Conservation (phyloP, 2,797 vertebrate genomes). For the Momotus momota region DNA sequence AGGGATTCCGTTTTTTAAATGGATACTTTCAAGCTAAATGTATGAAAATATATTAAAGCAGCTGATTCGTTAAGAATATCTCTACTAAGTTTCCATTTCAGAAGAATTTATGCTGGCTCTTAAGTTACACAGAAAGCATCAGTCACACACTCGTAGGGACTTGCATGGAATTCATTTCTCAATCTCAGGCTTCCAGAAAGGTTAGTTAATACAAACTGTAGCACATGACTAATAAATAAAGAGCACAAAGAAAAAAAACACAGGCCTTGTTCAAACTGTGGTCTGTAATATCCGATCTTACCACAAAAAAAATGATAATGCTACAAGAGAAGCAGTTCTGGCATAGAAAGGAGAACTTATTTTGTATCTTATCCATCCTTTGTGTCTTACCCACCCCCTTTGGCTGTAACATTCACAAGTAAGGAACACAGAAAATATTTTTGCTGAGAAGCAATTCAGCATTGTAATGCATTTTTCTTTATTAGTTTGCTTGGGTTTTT, state of each 20-base stretch:
- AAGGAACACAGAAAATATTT: constrained; percentile 5
- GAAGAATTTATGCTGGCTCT: background rate
- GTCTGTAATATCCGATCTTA: background rate
- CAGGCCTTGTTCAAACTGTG: background rate
- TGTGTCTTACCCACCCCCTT: background rate
- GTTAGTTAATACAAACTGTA: background rate
- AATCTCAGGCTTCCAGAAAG: background rate
- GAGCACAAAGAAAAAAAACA: background rate
- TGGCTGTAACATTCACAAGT: constrained; percentile 20
- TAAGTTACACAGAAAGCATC: background rate
- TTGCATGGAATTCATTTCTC: background rate
- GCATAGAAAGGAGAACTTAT: background rate
- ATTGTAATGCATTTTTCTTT: background rate
- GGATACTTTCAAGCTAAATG: background rate
- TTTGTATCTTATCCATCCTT: background rate
- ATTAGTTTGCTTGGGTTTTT: background rate
- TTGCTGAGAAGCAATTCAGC: background rate
- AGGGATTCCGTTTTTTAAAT: background rate
- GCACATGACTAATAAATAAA: background rate
- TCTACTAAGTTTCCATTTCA: background rate
- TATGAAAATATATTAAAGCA: background rate
- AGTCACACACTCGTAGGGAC: background rate
- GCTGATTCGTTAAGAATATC: background rate
- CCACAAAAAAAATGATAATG: background rate
- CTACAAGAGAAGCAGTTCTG: background rate